Percentiles rank a stretch among this genome's conserved stretches.
These are phyloP conservation scores for Metridium senile DNA, from an alignment of 92 coral and sea anemone genomes.

Conservation along the genomic window DNA sequence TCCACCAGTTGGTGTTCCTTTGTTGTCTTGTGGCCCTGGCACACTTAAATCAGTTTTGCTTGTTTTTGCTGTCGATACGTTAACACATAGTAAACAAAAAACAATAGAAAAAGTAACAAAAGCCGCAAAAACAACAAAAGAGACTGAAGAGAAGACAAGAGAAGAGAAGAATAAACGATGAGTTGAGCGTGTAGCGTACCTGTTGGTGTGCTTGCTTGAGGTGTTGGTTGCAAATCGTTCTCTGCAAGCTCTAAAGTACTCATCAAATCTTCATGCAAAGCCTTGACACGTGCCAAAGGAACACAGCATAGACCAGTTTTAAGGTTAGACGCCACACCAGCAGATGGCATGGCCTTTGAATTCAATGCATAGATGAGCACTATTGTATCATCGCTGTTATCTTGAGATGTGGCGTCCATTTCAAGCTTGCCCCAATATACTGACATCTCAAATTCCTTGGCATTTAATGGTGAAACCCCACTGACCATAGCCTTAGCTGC, in stretches of 20 bases:
- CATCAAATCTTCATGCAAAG: conserved; percentile 81
- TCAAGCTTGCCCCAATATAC: conserved; percentile 77
- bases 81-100: not conserved
- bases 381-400: conserved; percentile 14
- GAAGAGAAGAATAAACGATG: not conserved
- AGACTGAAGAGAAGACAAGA: not conserved
- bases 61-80: conserved; percentile 32
- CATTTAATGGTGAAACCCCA: conserved; percentile 34
- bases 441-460: conserved; percentile 80
- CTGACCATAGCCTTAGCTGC: conserved; percentile 1
- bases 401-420: conserved; percentile 29
- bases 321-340: conserved; percentile 39
- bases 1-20: conserved; percentile 36
- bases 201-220: conserved; percentile 7
- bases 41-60: conserved; percentile 47
- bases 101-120: not conserved
- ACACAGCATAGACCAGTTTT: conserved; percentile 69
- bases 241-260: conserved; percentile 81
- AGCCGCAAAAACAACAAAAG: not conserved
- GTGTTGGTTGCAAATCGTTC: conserved; percentile 61
- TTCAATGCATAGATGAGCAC: conserved; percentile 78
- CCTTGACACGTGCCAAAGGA: conserved; percentile 42
- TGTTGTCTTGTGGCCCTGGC: conserved; percentile 45
- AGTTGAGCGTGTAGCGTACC: not conserved
- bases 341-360: conserved; percentile 51